phyloP scores from a whole-genome alignment of 2,888 invertebrate genomes.

The Apamea epomidion region DNA sequence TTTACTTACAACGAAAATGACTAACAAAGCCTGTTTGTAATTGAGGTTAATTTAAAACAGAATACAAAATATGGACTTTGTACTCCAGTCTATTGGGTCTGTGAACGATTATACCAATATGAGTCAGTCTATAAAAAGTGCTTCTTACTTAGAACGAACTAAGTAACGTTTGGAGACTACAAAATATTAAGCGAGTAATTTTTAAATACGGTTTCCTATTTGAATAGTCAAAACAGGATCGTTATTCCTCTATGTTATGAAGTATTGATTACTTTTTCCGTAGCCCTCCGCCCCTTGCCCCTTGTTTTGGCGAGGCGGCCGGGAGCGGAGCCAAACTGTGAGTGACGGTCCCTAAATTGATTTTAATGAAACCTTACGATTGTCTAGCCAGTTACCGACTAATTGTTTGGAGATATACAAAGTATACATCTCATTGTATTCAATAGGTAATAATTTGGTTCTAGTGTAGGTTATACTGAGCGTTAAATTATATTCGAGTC shows the following conservation, averaged over 20 bases:
- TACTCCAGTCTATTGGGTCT: neutral
- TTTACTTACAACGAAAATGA: neutral
- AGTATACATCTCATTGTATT: neutral
- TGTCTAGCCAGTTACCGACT: slow-evolving; percentile 24
- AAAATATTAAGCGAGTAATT: neutral
- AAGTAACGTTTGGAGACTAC: neutral
- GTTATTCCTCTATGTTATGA: slow-evolving; percentile 38
- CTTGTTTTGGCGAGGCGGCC: slow-evolving; percentile 26
- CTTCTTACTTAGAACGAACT: neutral
- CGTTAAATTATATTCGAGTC: neutral
- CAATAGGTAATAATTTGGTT: neutral
- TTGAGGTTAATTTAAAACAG: slow-evolving; percentile 17
- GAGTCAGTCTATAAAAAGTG: neutral
- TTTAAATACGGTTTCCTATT: neutral
- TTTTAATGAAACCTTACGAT: slow-evolving; percentile 52
- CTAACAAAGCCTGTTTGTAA: slow-evolving; percentile 2
- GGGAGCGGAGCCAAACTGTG: slow-evolving; percentile 40
- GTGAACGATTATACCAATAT: neutral
- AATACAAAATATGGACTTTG: slow-evolving; percentile 7
- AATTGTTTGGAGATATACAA: slow-evolving; percentile 23
- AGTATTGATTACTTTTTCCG: slow-evolving; percentile 55
- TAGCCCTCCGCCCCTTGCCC: slow-evolving; percentile 29
- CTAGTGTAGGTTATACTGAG: neutral
- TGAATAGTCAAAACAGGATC: slow-evolving; percentile 12
- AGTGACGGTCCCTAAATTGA: slow-evolving; percentile 52